A percentile compares a stretch with the other conserved stretches of the same genome.
These are phyloP conservation scores for Grus americana DNA, from an alignment of 2,113 vertebrate species.

Conservation along the genomic window DNA sequence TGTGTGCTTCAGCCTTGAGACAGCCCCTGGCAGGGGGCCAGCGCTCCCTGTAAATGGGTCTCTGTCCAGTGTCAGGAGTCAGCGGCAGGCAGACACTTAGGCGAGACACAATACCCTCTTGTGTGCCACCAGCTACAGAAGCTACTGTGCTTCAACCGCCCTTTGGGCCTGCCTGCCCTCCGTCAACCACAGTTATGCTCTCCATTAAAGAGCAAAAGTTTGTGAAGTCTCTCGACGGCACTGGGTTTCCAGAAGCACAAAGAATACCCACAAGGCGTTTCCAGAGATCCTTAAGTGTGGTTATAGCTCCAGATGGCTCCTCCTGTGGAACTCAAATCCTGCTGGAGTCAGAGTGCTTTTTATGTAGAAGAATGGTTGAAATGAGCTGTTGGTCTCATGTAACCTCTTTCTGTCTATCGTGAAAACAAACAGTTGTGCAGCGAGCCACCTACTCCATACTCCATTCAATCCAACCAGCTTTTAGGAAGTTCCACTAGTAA, in stretches of 20 bases:
- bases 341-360: not conserved
- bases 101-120: not conserved
- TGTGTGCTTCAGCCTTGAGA: not conserved
- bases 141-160: not conserved
- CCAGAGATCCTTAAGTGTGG: slow-evolving; percentile 46
- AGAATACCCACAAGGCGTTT: not conserved
- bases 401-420: not conserved
- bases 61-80: slow-evolving; percentile 46
- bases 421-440: not conserved
- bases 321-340: not conserved
- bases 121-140: not conserved
- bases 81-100: not conserved
- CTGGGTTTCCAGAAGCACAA: slow-evolving; percentile 35
- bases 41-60: not conserved
- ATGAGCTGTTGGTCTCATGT: not conserved
- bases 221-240: not conserved
- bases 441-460: not conserved
- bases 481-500: not conserved
- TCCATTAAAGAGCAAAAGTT: not conserved
- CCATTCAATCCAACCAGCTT: not conserved
- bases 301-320: not conserved
- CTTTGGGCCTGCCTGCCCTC: not conserved
- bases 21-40: not conserved
- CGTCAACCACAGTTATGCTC: slow-evolving; percentile 3
- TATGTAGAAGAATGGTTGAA: not conserved